Evolutionary conservation across 2,797 vertebrate species (phyloP).

Genomic region (Varecia variegata): DNA sequence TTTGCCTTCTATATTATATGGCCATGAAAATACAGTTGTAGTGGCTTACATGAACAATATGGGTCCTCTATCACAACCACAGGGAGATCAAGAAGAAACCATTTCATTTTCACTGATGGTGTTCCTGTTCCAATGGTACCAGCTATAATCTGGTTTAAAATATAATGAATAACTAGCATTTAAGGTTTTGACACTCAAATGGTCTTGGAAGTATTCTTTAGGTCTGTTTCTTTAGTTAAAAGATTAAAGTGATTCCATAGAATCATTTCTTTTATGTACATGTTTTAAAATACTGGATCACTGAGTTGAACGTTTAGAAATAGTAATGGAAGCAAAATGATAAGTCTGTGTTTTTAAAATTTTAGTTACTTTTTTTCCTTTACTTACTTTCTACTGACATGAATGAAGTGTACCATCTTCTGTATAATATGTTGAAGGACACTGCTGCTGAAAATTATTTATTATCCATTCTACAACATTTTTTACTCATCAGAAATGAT

Average conservation of each 20-base stretch:
- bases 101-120: background rate
- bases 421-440: constrained; percentile 98
- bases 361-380: constrained; percentile 82
- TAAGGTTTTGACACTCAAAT: background rate
- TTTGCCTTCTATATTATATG: background rate
- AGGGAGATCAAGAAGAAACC: background rate
- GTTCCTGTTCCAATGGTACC: background rate
- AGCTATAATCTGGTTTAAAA: constrained; percentile 6
- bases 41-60: background rate
- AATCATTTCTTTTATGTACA: constrained; percentile 18
- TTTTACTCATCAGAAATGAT: constrained; percentile 97
- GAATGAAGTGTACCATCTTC: constrained; percentile 95
- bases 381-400: constrained; percentile 90
- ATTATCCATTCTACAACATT: constrained; percentile 96
- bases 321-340: background rate
- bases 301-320: constrained; percentile 10
- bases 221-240: background rate
- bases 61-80: background rate
- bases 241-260: background rate
- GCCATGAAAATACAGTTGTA: background rate
- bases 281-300: constrained; percentile 13
- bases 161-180: background rate
- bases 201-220: background rate
- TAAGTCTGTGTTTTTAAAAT: background rate
- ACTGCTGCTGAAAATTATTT: constrained; percentile 94